Evolutionary conservation across 2,888 invertebrate genomes (phyloP).

Genomic region (Sinelater perroti): DNA sequence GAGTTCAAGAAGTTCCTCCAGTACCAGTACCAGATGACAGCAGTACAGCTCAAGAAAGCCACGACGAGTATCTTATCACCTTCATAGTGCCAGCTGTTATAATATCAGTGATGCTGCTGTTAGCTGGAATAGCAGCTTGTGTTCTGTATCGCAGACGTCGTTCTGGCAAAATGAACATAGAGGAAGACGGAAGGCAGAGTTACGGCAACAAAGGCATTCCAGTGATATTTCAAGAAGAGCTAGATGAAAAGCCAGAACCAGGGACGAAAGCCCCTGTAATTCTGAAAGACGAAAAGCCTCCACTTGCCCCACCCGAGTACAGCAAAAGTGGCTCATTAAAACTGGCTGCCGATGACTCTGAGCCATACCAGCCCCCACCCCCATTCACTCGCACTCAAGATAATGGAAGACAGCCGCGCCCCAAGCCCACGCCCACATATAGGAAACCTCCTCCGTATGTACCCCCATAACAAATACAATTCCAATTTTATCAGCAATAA

Average conservation of each 20-base stretch:
- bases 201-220: slow-evolving; percentile 89
- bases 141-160: slow-evolving; percentile 84
- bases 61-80: slow-evolving; percentile 77
- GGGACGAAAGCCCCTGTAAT: slow-evolving; percentile 93
- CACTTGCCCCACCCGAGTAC: slow-evolving; percentile 85
- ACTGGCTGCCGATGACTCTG: slow-evolving; percentile 69
- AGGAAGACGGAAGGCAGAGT: slow-evolving; percentile 83
- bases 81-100: slow-evolving; percentile 90
- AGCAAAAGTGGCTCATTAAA: slow-evolving; percentile 61
- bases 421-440: slow-evolving; percentile 89
- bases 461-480: slow-evolving; percentile 79
- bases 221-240: slow-evolving; percentile 96
- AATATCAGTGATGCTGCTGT: slow-evolving; percentile 85
- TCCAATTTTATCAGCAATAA: slow-evolving; percentile 37
- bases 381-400: slow-evolving; percentile 82
- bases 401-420: slow-evolving; percentile 75
- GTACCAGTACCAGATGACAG: slow-evolving; percentile 60
- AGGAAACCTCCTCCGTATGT: slow-evolving; percentile 97
- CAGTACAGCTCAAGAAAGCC: slow-evolving; percentile 59
- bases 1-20: slow-evolving; percentile 48
- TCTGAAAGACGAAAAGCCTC: slow-evolving; percentile 94
- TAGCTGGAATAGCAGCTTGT: slow-evolving; percentile 89
- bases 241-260: slow-evolving; percentile 91
- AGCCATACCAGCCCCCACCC: slow-evolving; percentile 92
- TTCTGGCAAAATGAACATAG: slow-evolving; percentile 84